These are phyloP conservation scores for Crematogaster levior DNA, from an alignment of 2,888 invertebrate genomes.

Conservation along the genomic window DNA sequence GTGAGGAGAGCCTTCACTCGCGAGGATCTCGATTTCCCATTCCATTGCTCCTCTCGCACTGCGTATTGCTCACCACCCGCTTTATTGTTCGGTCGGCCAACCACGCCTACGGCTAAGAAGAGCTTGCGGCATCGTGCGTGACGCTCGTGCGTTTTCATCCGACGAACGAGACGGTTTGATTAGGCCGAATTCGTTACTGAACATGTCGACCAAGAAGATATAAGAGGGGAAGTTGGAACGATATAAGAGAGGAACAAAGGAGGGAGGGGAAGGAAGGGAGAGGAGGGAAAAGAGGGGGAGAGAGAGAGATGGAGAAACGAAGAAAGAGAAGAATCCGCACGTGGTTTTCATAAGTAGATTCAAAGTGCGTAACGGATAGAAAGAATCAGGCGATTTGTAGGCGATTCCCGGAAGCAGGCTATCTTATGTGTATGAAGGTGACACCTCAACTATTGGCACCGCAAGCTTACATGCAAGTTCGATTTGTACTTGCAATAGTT, in stretches of 20 bases:
- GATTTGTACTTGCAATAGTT: no score
- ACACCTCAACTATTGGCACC: no score
- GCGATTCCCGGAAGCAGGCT: conserved; percentile 12
- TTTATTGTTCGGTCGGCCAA: conserved; percentile 61
- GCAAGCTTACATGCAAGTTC: no score
- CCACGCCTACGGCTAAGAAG: conserved; percentile 63
- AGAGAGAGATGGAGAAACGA: not conserved
- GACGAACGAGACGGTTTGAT: conserved; percentile 61
- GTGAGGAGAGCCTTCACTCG: conserved; percentile 40
- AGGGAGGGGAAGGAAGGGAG: not conserved
- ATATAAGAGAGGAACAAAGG: not conserved
- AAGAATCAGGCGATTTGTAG: conserved; percentile 33
- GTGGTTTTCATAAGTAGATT: conserved; percentile 29
- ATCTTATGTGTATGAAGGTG: no score
- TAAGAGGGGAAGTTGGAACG: not conserved
- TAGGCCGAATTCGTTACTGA: conserved; percentile 63
- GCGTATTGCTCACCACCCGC: conserved; percentile 32
- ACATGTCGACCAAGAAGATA: conserved; percentile 5
- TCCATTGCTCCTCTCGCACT: conserved; percentile 15
- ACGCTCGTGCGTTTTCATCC: conserved; percentile 65
- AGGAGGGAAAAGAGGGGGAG: not conserved
- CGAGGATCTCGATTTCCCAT: conserved; percentile 30
- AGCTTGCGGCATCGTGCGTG: conserved; percentile 66
- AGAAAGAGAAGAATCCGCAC: conserved; percentile 29
- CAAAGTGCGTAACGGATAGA: conserved; percentile 30